Percentiles rank a stretch among this genome's conserved stretches.
phyloP scores from a whole-genome alignment of 2,888 invertebrate species.

The Tachystola acroxantha region DNA sequence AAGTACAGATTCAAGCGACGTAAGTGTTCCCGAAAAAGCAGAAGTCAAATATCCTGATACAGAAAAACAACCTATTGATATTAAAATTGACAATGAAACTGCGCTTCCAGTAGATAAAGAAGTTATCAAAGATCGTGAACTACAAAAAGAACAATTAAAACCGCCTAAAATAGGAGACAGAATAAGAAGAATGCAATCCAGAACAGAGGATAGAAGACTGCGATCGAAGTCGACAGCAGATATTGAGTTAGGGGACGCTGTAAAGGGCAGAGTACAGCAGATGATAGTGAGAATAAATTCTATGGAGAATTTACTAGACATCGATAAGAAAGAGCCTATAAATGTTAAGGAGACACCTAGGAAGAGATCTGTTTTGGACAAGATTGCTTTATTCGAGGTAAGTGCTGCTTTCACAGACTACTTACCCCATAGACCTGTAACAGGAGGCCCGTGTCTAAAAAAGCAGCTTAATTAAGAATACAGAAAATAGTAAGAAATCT shows the following conservation, averaged over 20 bases:
- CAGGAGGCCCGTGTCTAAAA: too few species aligned
- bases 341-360: conserved; percentile 44
- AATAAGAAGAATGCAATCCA: conserved; percentile 2
- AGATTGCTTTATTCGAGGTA: conserved; percentile 64
- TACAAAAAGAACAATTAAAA: conserved; percentile 2
- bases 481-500: too few species aligned
- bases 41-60: too few species aligned
- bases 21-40: too few species aligned
- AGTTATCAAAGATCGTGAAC: background rate
- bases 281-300: conserved; percentile 51
- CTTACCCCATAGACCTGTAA: too few species aligned
- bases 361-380: conserved; percentile 49
- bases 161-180: conserved; percentile 1
- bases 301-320: conserved; percentile 23
- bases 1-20: too few species aligned
- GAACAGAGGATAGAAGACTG: conserved; percentile 12
- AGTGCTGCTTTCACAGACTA: too few species aligned
- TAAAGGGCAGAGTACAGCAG: conserved; percentile 44
- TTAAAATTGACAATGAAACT: background rate
- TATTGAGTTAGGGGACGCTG: conserved; percentile 41
- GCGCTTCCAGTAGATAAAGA: background rate
- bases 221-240: conserved; percentile 44
- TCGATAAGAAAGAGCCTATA: conserved; percentile 30
- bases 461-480: too few species aligned
- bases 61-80: background rate